phyloP scores from a whole-genome alignment of 2,113 vertebrate species.

The Myxocyprinus asiaticus region DNA sequence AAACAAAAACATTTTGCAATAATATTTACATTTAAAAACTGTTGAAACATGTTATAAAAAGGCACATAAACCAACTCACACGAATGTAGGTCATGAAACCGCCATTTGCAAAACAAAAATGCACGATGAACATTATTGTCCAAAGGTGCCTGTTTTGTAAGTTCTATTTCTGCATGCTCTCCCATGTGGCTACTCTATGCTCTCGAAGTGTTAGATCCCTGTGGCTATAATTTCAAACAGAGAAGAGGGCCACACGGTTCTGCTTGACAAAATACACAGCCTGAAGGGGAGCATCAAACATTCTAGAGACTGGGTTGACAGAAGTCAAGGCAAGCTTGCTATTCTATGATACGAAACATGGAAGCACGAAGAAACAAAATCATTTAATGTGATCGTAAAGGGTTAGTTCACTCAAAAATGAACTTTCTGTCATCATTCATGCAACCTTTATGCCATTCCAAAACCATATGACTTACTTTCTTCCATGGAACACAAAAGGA shows the following conservation, averaged over 20 bases:
- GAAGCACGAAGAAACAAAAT: not conserved
- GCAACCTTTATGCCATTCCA: no score
- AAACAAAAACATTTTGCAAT: not conserved
- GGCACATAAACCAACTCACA: not conserved
- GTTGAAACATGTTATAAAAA: not conserved
- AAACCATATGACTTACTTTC: no score
- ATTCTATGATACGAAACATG: not conserved
- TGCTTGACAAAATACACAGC: conserved; percentile 44
- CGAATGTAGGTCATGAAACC: conserved; percentile 7
- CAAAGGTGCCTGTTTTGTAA: conserved; percentile 26
- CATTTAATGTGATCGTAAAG: no score
- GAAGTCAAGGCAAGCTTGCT: conserved; percentile 25
- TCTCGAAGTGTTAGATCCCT: conserved; percentile 27
- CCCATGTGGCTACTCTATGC: conserved; percentile 23
- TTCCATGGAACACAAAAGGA: no score
- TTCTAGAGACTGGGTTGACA: conserved; percentile 15
- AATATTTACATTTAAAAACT: not conserved
- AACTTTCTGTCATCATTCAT: no score
- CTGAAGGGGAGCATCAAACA: conserved; percentile 26
- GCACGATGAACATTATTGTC: not conserved
- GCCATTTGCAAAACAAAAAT: not conserved
- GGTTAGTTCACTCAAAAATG: no score
- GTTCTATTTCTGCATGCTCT: conserved; percentile 29
- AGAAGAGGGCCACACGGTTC: conserved; percentile 41
- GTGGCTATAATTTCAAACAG: conserved; percentile 42